Conservation (phyloP, 1,140 invertebrate species). For the Listronotus bonariensis region DNA sequence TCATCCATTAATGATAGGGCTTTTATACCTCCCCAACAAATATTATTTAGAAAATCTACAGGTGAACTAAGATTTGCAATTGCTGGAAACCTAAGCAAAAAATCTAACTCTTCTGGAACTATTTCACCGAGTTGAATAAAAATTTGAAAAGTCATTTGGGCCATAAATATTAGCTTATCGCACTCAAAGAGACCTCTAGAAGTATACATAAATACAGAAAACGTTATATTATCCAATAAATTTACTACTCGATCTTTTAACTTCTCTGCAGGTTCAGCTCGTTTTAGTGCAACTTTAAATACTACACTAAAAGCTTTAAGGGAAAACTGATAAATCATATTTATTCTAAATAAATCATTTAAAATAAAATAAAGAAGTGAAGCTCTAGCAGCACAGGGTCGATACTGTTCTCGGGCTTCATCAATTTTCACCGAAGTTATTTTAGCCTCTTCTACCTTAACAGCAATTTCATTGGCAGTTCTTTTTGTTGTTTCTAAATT, state of each 20-base stretch:
- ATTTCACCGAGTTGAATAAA: constrained; percentile 71
- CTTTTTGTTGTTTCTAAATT: constrained; percentile 94
- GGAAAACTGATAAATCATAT: constrained; percentile 96
- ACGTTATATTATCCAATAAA: constrained; percentile 88
- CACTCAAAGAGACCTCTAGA: constrained; percentile 89
- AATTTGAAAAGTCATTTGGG: constrained; percentile 81
- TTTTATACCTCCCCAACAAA: constrained; percentile 87
- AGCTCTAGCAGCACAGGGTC: constrained; percentile 81
- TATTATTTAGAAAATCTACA: constrained; percentile 83
- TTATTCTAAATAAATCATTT: constrained; percentile 91
- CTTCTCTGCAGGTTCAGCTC: constrained; percentile 69
- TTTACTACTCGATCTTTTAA: constrained; percentile 75
- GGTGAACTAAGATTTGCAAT: constrained; percentile 71
- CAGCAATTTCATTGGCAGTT: constrained; percentile 88
- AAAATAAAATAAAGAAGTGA: constrained; percentile 94
- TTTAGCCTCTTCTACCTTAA: constrained; percentile 84
- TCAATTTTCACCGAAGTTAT: constrained; percentile 87
- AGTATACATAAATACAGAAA: constrained; percentile 85
- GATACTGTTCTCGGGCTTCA: constrained; percentile 85
- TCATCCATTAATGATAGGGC: constrained; percentile 77
- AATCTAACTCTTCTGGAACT: constrained; percentile 78
- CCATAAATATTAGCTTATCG: constrained; percentile 90
- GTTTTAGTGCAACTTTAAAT: constrained; percentile 84
- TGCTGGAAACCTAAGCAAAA: constrained; percentile 80
- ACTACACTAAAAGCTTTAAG: constrained; percentile 93